Evolutionary conservation across 2,113 vertebrate species (phyloP).

Genomic region (Bombycilla garrulus): DNA sequence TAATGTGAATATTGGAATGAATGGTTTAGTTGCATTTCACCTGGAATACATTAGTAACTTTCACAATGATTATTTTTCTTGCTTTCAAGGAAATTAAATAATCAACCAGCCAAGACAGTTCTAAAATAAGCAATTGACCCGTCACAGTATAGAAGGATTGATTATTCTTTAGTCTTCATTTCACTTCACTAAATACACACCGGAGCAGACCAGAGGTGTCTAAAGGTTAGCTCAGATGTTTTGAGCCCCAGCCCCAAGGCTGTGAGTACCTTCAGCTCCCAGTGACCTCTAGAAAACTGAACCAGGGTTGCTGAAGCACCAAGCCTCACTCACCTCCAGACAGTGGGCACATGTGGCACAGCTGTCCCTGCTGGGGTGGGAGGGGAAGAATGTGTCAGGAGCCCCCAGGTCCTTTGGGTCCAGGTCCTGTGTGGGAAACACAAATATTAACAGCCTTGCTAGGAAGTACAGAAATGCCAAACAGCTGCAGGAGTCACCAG

Average conservation of each 20-base stretch:
- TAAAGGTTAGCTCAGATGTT: constrained; percentile 5
- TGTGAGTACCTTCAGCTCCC: background rate
- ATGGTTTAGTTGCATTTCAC: constrained; percentile 26
- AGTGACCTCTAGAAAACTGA: background rate
- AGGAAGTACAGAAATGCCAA: background rate
- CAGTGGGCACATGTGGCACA: background rate
- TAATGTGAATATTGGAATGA: constrained; percentile 29
- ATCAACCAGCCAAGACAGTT: constrained; percentile 39
- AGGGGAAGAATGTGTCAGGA: background rate
- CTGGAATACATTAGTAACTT: constrained; percentile 56
- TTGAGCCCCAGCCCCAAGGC: background rate
- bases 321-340: background rate
- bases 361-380: background rate
- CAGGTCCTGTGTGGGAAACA: background rate
- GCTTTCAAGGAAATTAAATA: constrained; percentile 68
- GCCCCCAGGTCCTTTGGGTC: background rate
- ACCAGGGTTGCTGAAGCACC: background rate
- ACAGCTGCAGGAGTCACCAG: background rate
- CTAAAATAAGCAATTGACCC: constrained; percentile 46
- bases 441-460: background rate
- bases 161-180: constrained; percentile 37
- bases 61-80: constrained; percentile 61
- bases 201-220: background rate
- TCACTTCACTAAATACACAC: constrained; percentile 24
- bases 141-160: constrained; percentile 18